phyloP scores from a whole-genome alignment of 2,888 invertebrate genomes.

The Pandemis corylana region DNA sequence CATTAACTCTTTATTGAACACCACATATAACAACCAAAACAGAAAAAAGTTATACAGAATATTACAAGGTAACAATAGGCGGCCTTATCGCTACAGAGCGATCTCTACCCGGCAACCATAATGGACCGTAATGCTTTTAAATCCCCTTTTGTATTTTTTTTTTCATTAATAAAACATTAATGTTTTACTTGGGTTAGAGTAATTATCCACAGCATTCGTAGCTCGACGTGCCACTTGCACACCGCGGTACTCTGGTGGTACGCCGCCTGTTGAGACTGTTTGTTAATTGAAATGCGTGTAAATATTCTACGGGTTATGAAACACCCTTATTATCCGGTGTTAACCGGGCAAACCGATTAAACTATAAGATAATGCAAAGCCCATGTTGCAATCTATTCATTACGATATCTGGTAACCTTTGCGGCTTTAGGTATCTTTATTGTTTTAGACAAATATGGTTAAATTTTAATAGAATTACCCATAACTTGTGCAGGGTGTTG shows the following conservation, averaged over 20 bases:
- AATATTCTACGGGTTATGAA: conserved; percentile 72
- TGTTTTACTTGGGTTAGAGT: too few species aligned
- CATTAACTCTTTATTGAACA: too few species aligned
- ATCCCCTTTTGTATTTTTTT: too few species aligned
- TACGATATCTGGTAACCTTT: conserved; percentile 26
- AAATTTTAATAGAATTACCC: neutral
- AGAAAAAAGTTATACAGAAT: too few species aligned
- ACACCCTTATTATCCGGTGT: conserved; percentile 59
- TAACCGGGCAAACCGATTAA: conserved; percentile 36
- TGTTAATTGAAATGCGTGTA: conserved; percentile 81
- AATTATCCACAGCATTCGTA: conserved; percentile 48
- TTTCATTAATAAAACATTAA: too few species aligned
- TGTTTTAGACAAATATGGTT: neutral
- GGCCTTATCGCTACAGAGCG: too few species aligned
- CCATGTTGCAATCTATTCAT: conserved; percentile 41
- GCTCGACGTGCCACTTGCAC: conserved; percentile 56
- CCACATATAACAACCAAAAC: too few species aligned
- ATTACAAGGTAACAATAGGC: too few species aligned
- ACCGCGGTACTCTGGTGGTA: conserved; percentile 52
- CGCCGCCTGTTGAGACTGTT: conserved; percentile 60
- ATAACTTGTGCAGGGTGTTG: neutral
- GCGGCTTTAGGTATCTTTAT: neutral
- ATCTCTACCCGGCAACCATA: too few species aligned
- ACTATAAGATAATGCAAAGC: conserved; percentile 38
- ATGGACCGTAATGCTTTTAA: too few species aligned